Evolutionary conservation across 1,140 invertebrate species (phyloP), one percentile per base, ranked within the genome.

Genomic region (Samia ricini): DNA sequence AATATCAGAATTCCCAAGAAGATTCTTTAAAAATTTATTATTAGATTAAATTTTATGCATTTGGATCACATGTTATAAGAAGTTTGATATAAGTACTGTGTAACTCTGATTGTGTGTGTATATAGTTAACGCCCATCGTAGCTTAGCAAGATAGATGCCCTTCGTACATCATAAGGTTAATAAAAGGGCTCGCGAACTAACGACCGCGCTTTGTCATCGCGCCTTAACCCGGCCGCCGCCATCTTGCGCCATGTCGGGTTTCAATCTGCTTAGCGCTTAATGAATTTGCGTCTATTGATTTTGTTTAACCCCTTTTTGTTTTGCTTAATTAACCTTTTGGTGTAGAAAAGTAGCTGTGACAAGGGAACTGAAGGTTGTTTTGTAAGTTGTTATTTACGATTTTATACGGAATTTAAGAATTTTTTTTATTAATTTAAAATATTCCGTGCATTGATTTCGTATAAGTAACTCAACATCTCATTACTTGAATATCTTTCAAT

Each of bases 301-400:
- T 88, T 88, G 84, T 81, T 89, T 85, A 87, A 89, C 87, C 87
- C 86, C 85, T 88, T 88, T 89, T 89, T 89, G 87, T 89, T 89
- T 88, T 83, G 81, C 84, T 89, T 88, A 89, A 89, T 88, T 88
- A 89, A 89, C 85, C 85, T 89, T 88, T 87, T 67, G 72, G 65
- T 83, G 78, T 83, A 75, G 61, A 66, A 74, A 72, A 74, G 72
- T 72, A 72, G 71, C 75, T 75, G 72, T 69, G 72, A 76, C 71
- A 69, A 76, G 72, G 66, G 60, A 49, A 66, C 50, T 63, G 73
- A 76, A 76, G 69, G 72, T 75, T 75, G 63, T 56, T 52, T n/a
- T 67, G 58, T 64, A 62, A 51, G 23, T 42, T 42, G 51, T 63
- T 61, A 55, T 56, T 24, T 50, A 42, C 12, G 15, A 42, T 42